A percentile compares a stretch with the other conserved stretches of the same genome.
These are phyloP conservation scores for Mormyrus iriodes DNA, from an alignment of 2,113 vertebrate genomes.

Conservation along the genomic window DNA sequence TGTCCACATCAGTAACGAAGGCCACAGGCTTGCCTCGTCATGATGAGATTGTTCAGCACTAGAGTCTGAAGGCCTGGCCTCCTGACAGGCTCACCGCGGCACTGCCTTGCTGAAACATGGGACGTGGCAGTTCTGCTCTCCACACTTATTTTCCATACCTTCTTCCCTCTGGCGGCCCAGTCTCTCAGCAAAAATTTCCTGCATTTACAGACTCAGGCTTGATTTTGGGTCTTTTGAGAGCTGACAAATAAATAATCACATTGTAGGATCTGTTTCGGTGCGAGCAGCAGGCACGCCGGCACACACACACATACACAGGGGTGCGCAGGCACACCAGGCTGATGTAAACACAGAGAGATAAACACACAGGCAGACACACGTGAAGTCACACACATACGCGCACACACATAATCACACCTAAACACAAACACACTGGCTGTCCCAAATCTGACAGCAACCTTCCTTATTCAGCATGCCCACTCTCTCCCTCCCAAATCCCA, in stretches of 20 bases:
- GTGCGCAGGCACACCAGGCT: neutral
- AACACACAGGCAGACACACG: neutral
- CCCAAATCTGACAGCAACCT: neutral
- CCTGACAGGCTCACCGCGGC: neutral
- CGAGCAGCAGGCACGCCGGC: neutral
- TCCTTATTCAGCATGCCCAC: neutral
- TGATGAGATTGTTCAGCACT: neutral
- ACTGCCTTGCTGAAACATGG: neutral
- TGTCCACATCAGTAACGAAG: neutral
- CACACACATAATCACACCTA: neutral
- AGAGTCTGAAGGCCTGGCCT: neutral
- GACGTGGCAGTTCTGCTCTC: neutral
- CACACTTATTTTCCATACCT: neutral
- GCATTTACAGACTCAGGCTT: neutral
- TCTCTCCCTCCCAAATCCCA: neutral
- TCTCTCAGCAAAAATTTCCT: neutral
- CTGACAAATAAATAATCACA: neutral
- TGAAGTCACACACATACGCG: neutral
- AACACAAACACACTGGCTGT: neutral
- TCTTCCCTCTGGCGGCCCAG: neutral
- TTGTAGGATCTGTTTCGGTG: neutral
- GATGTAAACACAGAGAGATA: neutral
- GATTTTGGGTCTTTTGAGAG: neutral
- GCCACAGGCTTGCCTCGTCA: neutral
- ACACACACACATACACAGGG: neutral